These are phyloP conservation scores for Aspidiotus destructor DNA, from an alignment of 2,888 invertebrate genomes.

Conservation along the genomic window DNA sequence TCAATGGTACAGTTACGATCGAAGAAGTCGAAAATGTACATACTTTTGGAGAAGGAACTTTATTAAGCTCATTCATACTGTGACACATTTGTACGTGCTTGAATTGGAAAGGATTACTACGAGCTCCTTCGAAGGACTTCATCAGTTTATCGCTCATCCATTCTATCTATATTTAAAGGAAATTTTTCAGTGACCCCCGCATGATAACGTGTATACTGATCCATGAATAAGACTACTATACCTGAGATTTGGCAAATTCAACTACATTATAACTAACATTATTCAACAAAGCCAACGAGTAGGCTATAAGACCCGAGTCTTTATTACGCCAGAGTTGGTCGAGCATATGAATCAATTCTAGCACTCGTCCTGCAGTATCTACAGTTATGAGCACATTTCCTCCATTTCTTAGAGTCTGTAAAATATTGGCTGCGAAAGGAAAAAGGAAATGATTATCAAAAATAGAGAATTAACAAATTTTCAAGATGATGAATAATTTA, in stretches of 20 bases:
- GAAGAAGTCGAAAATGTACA: constrained; percentile 3
- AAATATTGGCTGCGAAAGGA: constrained; percentile 66
- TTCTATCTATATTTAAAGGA: constrained; percentile 59
- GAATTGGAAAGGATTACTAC: constrained; percentile 92
- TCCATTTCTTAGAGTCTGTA: constrained; percentile 83
- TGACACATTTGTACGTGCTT: constrained; percentile 91
- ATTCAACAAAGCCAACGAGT: constrained; percentile 84
- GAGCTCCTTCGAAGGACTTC: constrained; percentile 78
- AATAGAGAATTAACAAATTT: background rate
- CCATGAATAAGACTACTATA: constrained; percentile 37
- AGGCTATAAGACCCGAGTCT: constrained; percentile 87
- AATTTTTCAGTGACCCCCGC: background rate
- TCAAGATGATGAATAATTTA: background rate
- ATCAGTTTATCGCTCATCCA: constrained; percentile 99
- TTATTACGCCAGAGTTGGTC: constrained; percentile 90
- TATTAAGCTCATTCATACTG: constrained; percentile 71
- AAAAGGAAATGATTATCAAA: background rate
- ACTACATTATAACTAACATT: constrained; percentile 98
- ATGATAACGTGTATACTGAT: too few species aligned
- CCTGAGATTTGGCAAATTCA: constrained; percentile 95
- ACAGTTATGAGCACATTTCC: constrained; percentile 93
- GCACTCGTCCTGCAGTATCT: constrained; percentile 91
- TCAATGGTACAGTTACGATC: background rate
- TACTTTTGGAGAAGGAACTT: constrained; percentile 80
- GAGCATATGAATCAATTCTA: constrained; percentile 93